These are phyloP conservation scores for Diplodus puntazzo DNA, from an alignment of 2,797 vertebrate species.

Conservation along the genomic window DNA sequence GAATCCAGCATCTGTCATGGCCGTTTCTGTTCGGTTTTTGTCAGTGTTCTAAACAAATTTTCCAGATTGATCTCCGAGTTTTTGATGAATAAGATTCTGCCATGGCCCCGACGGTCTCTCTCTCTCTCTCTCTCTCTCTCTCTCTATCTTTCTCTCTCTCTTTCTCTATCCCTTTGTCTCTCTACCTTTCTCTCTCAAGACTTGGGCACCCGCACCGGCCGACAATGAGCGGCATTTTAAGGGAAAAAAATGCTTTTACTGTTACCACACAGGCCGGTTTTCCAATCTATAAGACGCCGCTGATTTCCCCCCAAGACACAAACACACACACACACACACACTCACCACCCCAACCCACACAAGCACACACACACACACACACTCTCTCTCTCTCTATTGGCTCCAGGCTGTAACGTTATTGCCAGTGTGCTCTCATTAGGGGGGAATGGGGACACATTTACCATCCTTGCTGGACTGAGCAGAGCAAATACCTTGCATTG, in stretches of 20 bases:
- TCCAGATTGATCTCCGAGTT: conserved; percentile 2
- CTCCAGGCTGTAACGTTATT: conserved; percentile 53
- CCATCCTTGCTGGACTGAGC: conserved; percentile 33
- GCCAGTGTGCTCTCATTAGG: conserved; percentile 53
- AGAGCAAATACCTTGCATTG: conserved; percentile 14
- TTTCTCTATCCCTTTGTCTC: conserved; percentile 1
- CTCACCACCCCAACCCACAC: background rate
- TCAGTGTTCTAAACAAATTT: conserved; percentile 25
- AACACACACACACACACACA: conserved; percentile 2
- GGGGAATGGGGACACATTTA: conserved; percentile 46
- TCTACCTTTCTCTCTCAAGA: conserved; percentile 15
- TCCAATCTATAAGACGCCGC: conserved; percentile 34
- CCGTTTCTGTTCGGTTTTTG: conserved; percentile 15
- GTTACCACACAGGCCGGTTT: conserved; percentile 33
- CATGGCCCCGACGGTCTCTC: conserved; percentile 5
- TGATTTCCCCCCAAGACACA: conserved; percentile 20
- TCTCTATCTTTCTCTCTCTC: background rate
- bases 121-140: background rate
- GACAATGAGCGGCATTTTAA: conserved; percentile 33
- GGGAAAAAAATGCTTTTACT: conserved; percentile 17
- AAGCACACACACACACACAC: conserved; percentile 7
- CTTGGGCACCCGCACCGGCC: background rate
- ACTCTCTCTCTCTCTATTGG: conserved; percentile 15
- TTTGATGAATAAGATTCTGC: conserved; percentile 47
- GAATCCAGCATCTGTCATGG: conserved; percentile 6